Evolutionary conservation across 2,797 vertebrate genomes (phyloP).

Genomic region (Coranthus polyacanthus): DNA sequence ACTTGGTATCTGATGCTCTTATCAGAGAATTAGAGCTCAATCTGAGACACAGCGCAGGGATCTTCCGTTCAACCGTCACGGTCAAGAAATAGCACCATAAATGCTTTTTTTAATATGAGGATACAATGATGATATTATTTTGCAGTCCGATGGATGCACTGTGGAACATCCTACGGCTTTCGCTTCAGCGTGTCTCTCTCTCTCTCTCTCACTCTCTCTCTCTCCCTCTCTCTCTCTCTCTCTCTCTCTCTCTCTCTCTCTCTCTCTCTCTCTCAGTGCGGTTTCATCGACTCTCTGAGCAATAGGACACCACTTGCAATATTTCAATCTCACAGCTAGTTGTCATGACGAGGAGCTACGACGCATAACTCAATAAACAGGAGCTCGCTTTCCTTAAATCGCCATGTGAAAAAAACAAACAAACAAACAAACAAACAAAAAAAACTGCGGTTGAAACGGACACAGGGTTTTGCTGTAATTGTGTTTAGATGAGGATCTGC

Average conservation of each 20-base stretch:
- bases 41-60: conserved; percentile 28
- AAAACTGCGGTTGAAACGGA: conserved; percentile 17
- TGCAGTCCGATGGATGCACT: conserved; percentile 53
- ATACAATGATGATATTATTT: conserved; percentile 39
- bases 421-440: not conserved
- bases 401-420: conserved; percentile 21
- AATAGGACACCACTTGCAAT: conserved; percentile 56
- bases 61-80: conserved; percentile 62
- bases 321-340: conserved; percentile 67
- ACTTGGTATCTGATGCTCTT: conserved; percentile 53
- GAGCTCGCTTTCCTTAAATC: conserved; percentile 26
- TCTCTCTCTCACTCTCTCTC: conserved; percentile 39
- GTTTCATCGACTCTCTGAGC: conserved; percentile 41
- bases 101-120: conserved; percentile 37
- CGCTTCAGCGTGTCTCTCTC: conserved; percentile 42
- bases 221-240: conserved; percentile 28
- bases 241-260: conserved; percentile 35
- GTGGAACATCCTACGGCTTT: conserved; percentile 62
- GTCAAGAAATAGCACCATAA: conserved; percentile 26
- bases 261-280: conserved; percentile 57
- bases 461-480: conserved; percentile 40
- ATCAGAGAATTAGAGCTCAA: conserved; percentile 40
- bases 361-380: conserved; percentile 53
- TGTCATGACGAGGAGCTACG: conserved; percentile 73
- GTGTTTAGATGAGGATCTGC: conserved; percentile 61